phyloP scores from a whole-genome alignment of 1,140 invertebrate species.

The Formica exsecta region DNA sequence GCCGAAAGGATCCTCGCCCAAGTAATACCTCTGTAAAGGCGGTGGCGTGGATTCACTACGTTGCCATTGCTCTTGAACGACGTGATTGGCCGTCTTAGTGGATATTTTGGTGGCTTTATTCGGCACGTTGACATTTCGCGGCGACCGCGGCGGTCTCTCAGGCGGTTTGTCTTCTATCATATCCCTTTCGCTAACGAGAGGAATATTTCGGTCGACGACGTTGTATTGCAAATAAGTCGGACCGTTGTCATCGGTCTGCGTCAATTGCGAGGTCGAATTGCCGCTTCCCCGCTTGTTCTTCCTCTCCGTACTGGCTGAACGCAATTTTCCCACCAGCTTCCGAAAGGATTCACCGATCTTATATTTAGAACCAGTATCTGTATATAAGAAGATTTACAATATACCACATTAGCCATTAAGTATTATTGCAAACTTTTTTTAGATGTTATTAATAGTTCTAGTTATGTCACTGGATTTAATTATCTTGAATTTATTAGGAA shows the following conservation, averaged over 20 bases:
- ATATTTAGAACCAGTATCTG: conserved; percentile 84
- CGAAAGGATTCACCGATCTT: conserved; percentile 89
- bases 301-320: conserved; percentile 91
- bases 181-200: conserved; percentile 72
- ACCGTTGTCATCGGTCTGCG: conserved; percentile 86
- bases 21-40: conserved; percentile 91
- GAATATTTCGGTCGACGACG: conserved; percentile 88
- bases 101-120: conserved; percentile 17
- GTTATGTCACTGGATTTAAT: no score
- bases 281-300: conserved; percentile 86
- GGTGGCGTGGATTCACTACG: conserved; percentile 83
- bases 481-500: background rate
- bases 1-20: conserved; percentile 93
- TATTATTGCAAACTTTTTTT: background rate
- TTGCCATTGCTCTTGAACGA: conserved; percentile 71
- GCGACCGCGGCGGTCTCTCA: conserved; percentile 81
- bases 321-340: conserved; percentile 92
- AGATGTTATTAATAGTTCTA: background rate
- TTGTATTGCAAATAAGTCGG: conserved; percentile 89
- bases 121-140: conserved; percentile 71
- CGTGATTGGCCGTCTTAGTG: conserved; percentile 36
- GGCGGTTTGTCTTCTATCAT: conserved; percentile 74
- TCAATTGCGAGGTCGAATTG: conserved; percentile 82
- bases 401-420: no score
- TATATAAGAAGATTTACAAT: background rate